A percentile compares a stretch with the other conserved stretches of the same genome.
Evolutionary conservation across 2,797 vertebrate genomes (phyloP).

Genomic region (Anabacerthia variegaticeps): DNA sequence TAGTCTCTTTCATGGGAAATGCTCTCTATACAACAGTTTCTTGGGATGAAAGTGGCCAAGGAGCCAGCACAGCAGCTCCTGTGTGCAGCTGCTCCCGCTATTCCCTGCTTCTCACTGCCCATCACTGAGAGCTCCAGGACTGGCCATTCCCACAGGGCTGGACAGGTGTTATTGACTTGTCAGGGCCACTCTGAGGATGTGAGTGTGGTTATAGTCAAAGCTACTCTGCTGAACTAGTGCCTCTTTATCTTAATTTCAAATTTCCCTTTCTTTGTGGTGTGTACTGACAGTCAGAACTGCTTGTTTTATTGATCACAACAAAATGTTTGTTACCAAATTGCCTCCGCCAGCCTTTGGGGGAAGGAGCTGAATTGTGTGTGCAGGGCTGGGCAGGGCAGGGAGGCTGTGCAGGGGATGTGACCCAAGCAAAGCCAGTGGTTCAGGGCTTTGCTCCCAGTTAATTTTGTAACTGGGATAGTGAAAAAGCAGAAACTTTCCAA

Average conservation of each 20-base stretch:
- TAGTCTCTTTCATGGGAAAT: neutral
- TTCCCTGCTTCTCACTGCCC: accelerated
- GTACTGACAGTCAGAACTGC: neutral
- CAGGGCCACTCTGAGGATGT: neutral
- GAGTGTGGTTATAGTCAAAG: neutral
- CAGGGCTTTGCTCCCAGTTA: neutral
- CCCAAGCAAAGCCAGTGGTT: neutral
- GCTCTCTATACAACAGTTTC: neutral
- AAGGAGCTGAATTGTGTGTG: neutral
- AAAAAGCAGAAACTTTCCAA: neutral
- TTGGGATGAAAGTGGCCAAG: neutral
- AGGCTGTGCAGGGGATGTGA: neutral
- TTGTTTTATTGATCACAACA: neutral
- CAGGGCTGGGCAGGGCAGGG: neutral
- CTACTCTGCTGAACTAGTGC: neutral
- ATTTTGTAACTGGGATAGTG: neutral
- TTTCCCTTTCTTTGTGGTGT: neutral
- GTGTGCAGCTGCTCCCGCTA: accelerated
- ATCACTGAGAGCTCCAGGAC: neutral
- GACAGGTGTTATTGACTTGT: neutral
- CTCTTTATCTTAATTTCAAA: neutral
- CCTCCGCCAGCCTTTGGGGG: neutral
- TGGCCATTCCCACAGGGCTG: neutral
- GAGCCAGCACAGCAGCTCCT: neutral
- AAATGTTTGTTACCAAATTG: neutral